Conservation (phyloP, 2,113 vertebrate species). For the Bombycilla garrulus region DNA sequence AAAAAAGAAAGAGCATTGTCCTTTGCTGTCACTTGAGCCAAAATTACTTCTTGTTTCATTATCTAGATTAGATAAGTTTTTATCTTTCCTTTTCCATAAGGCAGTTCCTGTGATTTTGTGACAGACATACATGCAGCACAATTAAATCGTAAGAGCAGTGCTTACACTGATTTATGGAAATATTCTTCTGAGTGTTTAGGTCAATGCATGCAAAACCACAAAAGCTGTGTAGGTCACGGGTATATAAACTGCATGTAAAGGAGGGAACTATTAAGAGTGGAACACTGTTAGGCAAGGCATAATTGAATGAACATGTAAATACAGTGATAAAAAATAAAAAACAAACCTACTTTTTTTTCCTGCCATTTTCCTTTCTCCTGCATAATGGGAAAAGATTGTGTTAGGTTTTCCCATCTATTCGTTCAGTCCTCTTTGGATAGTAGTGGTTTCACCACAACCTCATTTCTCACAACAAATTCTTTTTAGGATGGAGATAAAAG, state of each 20-base stretch:
- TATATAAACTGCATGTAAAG: not conserved
- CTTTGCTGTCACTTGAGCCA: constrained; percentile 20
- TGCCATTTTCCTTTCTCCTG: not conserved
- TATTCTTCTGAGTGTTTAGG: not conserved
- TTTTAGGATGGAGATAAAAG: not conserved
- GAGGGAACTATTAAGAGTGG: not conserved
- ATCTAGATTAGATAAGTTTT: constrained; percentile 48
- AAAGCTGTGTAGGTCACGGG: not conserved
- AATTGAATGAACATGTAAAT: not conserved
- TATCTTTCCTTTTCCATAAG: constrained; percentile 29
- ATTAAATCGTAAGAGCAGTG: constrained; percentile 7
- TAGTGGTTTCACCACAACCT: not conserved
- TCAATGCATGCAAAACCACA: not conserved
- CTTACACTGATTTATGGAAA: not conserved
- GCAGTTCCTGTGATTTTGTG: constrained; percentile 47
- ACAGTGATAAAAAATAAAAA: not conserved
- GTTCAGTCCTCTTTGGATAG: not conserved
- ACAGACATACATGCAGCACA: not conserved
- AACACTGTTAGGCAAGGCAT: not conserved
- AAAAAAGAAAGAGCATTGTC: constrained; percentile 36
- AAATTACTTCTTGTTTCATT: constrained; percentile 30
- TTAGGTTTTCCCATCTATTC: not conserved
- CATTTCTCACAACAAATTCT: not conserved
- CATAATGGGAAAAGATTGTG: not conserved
- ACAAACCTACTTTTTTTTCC: accelerated